Conservation (phyloP, 2,113 vertebrate genomes). For the Apeltes quadracus region DNA sequence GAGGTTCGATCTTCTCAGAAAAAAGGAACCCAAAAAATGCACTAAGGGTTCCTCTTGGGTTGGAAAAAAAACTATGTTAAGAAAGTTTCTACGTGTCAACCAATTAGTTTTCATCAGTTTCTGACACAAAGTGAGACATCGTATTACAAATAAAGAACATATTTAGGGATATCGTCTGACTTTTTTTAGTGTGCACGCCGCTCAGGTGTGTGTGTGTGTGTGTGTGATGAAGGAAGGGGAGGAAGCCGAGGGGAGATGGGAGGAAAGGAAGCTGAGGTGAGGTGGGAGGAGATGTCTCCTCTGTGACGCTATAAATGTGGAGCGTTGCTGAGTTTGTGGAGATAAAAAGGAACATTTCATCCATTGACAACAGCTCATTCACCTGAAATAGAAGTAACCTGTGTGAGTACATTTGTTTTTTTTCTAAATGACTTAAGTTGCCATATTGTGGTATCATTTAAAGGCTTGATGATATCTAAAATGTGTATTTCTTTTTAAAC, state of each 20-base stretch:
- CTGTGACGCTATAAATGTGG: conserved; percentile 48
- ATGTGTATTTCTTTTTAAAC: neutral
- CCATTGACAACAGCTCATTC: neutral
- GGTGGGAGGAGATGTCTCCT: conserved; percentile 13
- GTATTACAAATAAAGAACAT: neutral
- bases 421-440: neutral
- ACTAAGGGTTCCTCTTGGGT: neutral
- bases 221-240: neutral
- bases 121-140: neutral
- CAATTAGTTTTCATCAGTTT: neutral
- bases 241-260: neutral
- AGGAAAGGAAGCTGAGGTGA: neutral
- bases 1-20: neutral
- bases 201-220: neutral
- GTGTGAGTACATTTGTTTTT: conserved; percentile 16
- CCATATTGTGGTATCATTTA: neutral
- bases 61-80: no score
- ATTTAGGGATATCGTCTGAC: neutral
- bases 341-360: neutral
- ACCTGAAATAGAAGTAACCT: neutral
- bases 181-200: neutral
- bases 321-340: conserved; percentile 9
- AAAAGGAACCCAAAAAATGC: neutral
- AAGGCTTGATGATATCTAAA: neutral
- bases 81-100: neutral